These are phyloP conservation scores for Arnoldichthys spilopterus DNA, from an alignment of 2,797 vertebrate genomes.

Conservation along the genomic window DNA sequence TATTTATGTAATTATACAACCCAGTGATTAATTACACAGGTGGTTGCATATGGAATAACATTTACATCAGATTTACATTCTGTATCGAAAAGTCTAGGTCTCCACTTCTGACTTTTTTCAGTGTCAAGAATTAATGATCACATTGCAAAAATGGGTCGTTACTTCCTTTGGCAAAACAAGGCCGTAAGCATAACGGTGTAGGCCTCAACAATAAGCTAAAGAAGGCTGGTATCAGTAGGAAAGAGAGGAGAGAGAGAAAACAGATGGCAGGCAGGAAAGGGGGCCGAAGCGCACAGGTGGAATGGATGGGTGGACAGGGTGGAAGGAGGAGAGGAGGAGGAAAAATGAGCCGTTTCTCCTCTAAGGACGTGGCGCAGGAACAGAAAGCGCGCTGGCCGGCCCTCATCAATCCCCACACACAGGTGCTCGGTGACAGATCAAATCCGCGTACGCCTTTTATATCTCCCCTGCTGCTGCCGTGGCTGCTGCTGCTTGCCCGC, in stretches of 20 bases:
- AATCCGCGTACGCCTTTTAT: constrained; percentile 68
- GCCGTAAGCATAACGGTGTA: no score
- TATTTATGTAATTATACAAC: neutral
- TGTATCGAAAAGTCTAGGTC: neutral
- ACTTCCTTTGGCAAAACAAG: neutral
- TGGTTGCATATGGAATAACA: neutral
- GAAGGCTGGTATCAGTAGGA: constrained; percentile 32
- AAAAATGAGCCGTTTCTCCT: constrained; percentile 57
- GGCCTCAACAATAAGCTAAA: neutral
- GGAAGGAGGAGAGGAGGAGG: constrained; percentile 57
- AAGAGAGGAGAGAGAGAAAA: constrained; percentile 36
- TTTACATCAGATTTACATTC: neutral
- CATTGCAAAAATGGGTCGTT: constrained; percentile 56
- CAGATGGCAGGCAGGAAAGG: constrained; percentile 71
- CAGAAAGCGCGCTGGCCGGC: constrained; percentile 55
- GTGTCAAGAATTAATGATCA: constrained; percentile 44
- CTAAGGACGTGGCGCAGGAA: constrained; percentile 71
- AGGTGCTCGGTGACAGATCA: constrained; percentile 71
- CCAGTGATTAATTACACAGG: neutral
- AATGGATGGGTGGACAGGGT: constrained; percentile 64
- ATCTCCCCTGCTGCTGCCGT: constrained; percentile 64
- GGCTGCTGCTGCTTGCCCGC: constrained; percentile 57
- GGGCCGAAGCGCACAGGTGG: constrained; percentile 72
- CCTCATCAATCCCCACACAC: constrained; percentile 68
- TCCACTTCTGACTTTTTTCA: neutral